A percentile compares a stretch with the other conserved stretches of the same genome.
Evolutionary conservation across 2,113 vertebrate species (phyloP).

Genomic region (Triplophysa rosa): DNA sequence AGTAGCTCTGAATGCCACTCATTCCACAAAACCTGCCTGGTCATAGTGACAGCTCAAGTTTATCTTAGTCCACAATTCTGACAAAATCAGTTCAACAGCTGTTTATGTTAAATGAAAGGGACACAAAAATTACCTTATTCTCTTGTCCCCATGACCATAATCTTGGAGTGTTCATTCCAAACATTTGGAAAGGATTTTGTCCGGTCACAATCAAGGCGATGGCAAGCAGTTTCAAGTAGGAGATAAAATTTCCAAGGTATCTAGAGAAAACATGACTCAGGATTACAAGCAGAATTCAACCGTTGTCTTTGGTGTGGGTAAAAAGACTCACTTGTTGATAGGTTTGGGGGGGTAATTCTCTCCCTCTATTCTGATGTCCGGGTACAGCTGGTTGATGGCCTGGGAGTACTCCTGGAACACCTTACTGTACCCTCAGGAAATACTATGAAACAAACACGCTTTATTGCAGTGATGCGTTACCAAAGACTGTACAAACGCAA

Average conservation of each 20-base stretch:
- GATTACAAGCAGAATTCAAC: background rate
- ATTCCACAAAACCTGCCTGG: background rate
- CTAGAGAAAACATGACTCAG: conserved; percentile 46
- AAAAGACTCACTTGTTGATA: conserved; percentile 67
- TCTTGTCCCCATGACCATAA: conserved; percentile 77
- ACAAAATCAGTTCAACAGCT: background rate
- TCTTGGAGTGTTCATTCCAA: conserved; percentile 66
- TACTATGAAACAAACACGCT: conserved; percentile 58
- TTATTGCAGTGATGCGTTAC: background rate
- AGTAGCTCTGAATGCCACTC: background rate
- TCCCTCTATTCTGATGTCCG: conserved; percentile 75
- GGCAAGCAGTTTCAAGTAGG: conserved; percentile 73
- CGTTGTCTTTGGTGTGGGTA: no score
- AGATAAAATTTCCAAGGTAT: conserved; percentile 67
- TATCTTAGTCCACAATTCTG: background rate
- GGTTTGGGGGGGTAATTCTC: conserved; percentile 75
- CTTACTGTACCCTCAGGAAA: conserved; percentile 81
- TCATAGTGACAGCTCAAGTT: background rate
- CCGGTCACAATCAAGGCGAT: conserved; percentile 73
- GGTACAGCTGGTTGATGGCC: conserved; percentile 76
- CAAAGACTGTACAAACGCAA: no score
- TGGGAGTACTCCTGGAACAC: conserved; percentile 78
- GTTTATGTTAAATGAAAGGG: background rate
- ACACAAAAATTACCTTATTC: conserved; percentile 70
- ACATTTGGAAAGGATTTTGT: conserved; percentile 72